Evolutionary conservation across 2,113 vertebrate genomes (phyloP), one percentile per base, ranked within the genome.

Genomic region (Polyodon spathula): DNA sequence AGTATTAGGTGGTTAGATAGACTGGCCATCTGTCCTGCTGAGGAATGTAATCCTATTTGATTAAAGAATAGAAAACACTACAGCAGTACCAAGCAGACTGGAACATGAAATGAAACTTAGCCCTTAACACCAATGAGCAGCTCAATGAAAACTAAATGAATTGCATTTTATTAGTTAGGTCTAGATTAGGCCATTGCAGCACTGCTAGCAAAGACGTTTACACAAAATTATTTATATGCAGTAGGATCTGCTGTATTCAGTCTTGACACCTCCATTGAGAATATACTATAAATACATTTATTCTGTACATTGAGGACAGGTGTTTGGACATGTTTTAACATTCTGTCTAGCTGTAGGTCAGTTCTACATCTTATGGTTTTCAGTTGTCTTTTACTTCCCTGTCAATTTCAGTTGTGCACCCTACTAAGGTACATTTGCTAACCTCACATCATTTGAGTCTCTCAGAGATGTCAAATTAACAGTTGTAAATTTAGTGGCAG

Each of bases 41-140:
- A 76, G 81, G 77, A 70, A 75, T 66, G 64, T 78, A 84, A 85
- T 83, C 76, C 64, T 57, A 61, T 69, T 75, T 81, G 81, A 86
- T 86, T 81, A 81, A 84, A 79, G 83, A 61, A 57, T 61, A 56
- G 39, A 73, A 71, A 76, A 61, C 59, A 63, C 54, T 65, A 67
- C 69, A 72, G 67, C 66, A 67, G 52, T 15, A 52, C 63, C 71
- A 50, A 41, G 46, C 27, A 27, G 27, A 27, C 27, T 3, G 3
- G 27, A 27, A 27, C 27, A 1, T 27, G 27, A 27, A 27, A 27
- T 27, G 27, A 27, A 27, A 27, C 27, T 27, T 27, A 27, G 27
- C 27, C 27, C 27, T 27, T 27, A 27, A 27, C 27, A 27, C 27
- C 27, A 27, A 1, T 27, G 27, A 27, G 27, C 27, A 27, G 27